Conservation (phyloP, 2,113 vertebrate genomes). For the Hippolais icterina region DNA sequence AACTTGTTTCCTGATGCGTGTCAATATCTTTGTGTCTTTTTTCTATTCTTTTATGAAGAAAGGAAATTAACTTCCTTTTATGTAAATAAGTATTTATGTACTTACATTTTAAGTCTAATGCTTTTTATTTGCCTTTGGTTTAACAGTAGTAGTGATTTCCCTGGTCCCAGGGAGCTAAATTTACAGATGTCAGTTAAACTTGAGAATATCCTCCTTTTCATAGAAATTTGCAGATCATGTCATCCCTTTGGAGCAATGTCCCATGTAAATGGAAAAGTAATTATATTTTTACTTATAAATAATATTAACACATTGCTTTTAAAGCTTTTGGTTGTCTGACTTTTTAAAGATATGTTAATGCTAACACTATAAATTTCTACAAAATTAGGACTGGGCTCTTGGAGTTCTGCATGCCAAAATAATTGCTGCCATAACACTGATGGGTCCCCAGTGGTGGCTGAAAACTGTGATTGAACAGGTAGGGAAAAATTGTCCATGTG, state of each 20-base stretch:
- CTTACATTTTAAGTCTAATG: not conserved
- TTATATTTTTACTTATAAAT: not conserved
- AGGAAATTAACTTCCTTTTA: not conserved
- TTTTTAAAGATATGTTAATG: not conserved
- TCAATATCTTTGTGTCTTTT: not conserved
- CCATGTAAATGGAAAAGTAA: not conserved
- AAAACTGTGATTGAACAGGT: slow-evolving; percentile 99
- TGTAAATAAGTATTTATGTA: not conserved
- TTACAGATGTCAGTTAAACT: not conserved
- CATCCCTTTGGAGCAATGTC: not conserved
- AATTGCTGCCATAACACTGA: slow-evolving; percentile 96
- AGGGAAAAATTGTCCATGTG: not conserved
- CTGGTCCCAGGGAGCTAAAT: not conserved
- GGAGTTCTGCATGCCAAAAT: slow-evolving; percentile 99
- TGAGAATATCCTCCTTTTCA: not conserved
- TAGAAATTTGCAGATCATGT: not conserved
- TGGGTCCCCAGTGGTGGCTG: slow-evolving; percentile 99
- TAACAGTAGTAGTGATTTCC: not conserved
- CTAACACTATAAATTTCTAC: not conserved
- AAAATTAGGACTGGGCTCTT: slow-evolving; percentile 93
- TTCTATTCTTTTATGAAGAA: not conserved
- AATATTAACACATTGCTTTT: not conserved
- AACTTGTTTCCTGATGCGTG: not conserved
- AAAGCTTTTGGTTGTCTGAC: not conserved
- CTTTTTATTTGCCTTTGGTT: not conserved